These are phyloP conservation scores for Drosophila nr. medialis DNA, from an alignment of 2,888 invertebrate species.

Conservation along the genomic window DNA sequence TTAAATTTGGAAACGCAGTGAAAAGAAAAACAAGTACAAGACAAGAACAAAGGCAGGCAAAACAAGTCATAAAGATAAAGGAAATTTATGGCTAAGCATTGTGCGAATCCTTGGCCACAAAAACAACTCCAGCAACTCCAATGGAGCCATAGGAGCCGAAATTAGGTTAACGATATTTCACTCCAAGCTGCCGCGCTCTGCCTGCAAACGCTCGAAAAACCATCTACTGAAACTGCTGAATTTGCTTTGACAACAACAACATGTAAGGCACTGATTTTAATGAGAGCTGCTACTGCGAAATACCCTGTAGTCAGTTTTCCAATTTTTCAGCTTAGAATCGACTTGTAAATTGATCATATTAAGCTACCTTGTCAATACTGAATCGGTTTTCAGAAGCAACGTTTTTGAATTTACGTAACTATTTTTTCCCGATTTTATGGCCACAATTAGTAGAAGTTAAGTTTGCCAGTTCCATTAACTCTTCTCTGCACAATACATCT, in stretches of 20 bases:
- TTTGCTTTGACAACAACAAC: conserved; percentile 56
- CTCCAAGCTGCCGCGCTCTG: conserved; percentile 58
- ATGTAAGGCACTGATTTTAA: neutral
- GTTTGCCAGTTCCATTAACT: neutral
- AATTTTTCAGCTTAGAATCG: neutral
- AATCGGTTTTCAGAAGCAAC: neutral
- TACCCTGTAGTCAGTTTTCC: conserved; percentile 7
- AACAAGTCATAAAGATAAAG: conserved; percentile 70
- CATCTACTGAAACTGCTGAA: conserved; percentile 44
- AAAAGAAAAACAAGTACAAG: conserved; percentile 16
- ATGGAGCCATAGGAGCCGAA: conserved; percentile 55
- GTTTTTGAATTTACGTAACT: neutral
- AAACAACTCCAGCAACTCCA: conserved; percentile 33
- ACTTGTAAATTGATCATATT: neutral
- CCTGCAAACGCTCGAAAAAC: conserved; percentile 37
- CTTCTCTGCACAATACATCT: no score
- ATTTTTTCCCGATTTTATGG: neutral
- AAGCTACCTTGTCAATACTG: neutral
- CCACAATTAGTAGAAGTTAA: neutral
- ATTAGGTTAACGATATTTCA: conserved; percentile 83
- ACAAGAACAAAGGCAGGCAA: conserved; percentile 40
- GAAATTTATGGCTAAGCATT: conserved; percentile 62
- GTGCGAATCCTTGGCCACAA: conserved; percentile 54
- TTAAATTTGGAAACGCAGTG: conserved; percentile 38
- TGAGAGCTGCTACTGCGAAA: neutral